phyloP scores from a whole-genome alignment of 2,113 vertebrate species.

The Barnardius zonarius region DNA sequence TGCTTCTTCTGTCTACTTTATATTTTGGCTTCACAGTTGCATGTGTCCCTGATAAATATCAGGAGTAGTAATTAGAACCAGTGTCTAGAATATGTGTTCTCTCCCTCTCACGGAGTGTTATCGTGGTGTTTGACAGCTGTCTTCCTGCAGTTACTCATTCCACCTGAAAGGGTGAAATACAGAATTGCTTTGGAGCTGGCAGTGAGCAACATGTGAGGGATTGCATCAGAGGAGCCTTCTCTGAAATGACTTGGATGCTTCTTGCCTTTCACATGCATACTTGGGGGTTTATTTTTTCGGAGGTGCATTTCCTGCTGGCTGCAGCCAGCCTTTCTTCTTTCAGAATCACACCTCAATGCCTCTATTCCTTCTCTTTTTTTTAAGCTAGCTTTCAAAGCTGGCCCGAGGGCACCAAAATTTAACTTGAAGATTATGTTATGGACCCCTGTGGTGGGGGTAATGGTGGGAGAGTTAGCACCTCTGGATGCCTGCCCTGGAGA shows the following conservation, averaged over 20 bases:
- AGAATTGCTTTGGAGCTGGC: not conserved
- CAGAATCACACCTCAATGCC: not conserved
- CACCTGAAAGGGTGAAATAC: not conserved
- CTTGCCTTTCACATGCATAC: conserved; percentile 61
- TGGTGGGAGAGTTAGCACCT: conserved; percentile 64
- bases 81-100: not conserved
- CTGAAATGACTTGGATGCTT: not conserved
- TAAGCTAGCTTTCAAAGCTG: conserved; percentile 24
- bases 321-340: conserved; percentile 40
- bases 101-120: not conserved
- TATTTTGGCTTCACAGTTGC: not conserved
- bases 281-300: conserved; percentile 31
- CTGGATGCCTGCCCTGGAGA: not conserved
- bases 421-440: conserved; percentile 46
- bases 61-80: not conserved
- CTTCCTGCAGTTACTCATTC: not conserved
- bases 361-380: not conserved
- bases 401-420: conserved; percentile 35
- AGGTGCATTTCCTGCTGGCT: conserved; percentile 55
- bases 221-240: not conserved
- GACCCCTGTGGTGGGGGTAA: conserved; percentile 54
- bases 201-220: not conserved
- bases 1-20: not conserved
- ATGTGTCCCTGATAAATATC: not conserved
- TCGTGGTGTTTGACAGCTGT: not conserved